Evolutionary conservation across 2,113 vertebrate genomes (phyloP), one percentile per base, ranked within the genome.

Genomic region (Eidolon helvum): DNA sequence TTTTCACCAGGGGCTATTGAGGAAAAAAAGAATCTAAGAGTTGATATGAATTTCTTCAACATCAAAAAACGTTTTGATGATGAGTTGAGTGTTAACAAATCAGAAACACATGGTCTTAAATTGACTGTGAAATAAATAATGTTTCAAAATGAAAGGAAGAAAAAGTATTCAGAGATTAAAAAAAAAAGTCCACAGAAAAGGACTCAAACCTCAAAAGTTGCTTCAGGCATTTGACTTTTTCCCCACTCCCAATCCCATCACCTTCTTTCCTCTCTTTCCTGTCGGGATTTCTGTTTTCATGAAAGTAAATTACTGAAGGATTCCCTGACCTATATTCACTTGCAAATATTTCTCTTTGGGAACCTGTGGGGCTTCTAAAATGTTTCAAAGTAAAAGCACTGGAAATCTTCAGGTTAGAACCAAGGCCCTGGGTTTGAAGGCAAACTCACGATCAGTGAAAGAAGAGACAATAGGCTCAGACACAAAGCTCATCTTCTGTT

Each of bases 61-160:
- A 96, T 96, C 95, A 96, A 97, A 96, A 94, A 96, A 94, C 90
- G 92, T 92, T 96, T 65, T 92, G 97, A 96, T 87, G 93, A 88
- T 55, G 96, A 96, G 91, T 50, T 63, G 95, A 95, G 68, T 79
- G 86, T 93, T 92, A 96, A 97, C 93, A 96, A 97, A 96, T 97
- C 97, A 93, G 77, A 97, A 96, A 94, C 97, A 97, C 94, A 95
- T 95, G 98, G 90, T 94, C 91, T 94, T 98, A 97, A 97, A 96
- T 95, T 94, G 95, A 95, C 94, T 96, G 95, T 94, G 95, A 97
- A 97, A 91, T 95, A 98, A 97, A 97, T 92, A 95, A 95, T 53
- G 57, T 94, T 96, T 94, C 86, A 40, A 61, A 96, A 91, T 66
- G 91, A 96, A 96, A 97, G 86, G 61, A 33, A 72, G 79, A 28